Conservation (phyloP, 2,113 vertebrate species). For the Paramormyrops kingsleyae region DNA sequence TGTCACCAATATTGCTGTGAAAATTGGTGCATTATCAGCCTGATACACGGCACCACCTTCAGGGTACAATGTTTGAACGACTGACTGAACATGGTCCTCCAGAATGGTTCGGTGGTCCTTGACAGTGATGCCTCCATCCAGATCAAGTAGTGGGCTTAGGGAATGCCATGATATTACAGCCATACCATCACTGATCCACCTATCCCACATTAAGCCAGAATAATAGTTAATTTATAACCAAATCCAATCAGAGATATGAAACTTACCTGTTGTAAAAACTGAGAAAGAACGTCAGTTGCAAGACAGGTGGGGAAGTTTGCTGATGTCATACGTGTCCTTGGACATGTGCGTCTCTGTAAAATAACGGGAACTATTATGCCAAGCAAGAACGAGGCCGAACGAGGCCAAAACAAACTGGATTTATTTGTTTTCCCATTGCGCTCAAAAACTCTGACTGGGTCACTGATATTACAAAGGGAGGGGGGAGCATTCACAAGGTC, state of each 20-base stretch:
- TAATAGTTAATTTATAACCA: background rate
- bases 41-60: background rate
- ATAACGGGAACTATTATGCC: background rate
- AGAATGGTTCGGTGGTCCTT: background rate
- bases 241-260: background rate
- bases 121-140: background rate
- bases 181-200: background rate
- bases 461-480: background rate
- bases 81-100: background rate
- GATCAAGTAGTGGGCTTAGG: background rate
- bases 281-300: background rate
- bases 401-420: background rate
- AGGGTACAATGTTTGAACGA: background rate
- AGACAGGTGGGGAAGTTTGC: background rate
- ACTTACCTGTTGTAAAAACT: background rate
- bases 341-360: background rate
- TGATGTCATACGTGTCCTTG: background rate
- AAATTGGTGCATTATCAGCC: background rate
- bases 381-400: background rate
- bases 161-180: background rate
- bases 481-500: background rate
- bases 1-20: background rate
- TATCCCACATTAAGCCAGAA: background rate
- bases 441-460: background rate
- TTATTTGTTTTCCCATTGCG: background rate